Conservation (phyloP, 2,888 invertebrate genomes). For the Megaustenia siamemsis region DNA sequence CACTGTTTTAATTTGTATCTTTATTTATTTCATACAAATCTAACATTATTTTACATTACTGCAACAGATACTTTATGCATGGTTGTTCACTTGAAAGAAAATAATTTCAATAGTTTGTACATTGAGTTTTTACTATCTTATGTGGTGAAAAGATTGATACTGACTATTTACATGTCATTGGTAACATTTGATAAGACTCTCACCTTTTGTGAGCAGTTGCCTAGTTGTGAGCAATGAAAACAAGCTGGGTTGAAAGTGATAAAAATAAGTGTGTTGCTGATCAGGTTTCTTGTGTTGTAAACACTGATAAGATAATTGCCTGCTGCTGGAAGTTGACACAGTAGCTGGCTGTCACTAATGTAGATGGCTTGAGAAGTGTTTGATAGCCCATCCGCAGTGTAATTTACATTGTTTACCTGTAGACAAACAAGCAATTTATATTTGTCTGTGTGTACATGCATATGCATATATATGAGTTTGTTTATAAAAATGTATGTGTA, state of each 20-base stretch:
- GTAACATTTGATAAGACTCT: conserved; percentile 10
- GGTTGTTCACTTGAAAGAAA: too few relatives aligned
- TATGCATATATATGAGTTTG: too few relatives aligned
- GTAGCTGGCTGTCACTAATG: conserved; percentile 61
- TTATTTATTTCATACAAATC: too few relatives aligned
- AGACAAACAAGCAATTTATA: not conserved
- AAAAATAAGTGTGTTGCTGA: conserved; percentile 54
- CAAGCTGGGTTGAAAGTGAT: conserved; percentile 61
- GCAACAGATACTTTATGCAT: too few relatives aligned
- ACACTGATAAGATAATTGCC: conserved; percentile 60
- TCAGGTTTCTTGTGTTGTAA: conserved; percentile 49
- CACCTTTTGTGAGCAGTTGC: conserved; percentile 61
- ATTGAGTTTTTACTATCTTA: too few relatives aligned
- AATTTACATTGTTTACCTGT: conserved; percentile 57
- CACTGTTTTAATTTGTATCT: too few relatives aligned
- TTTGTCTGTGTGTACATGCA: too few relatives aligned
- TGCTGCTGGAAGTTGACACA: conserved; percentile 56
- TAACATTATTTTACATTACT: too few relatives aligned
- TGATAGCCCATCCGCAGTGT: conserved; percentile 20
- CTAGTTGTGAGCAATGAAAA: conserved; percentile 56
- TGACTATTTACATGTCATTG: too few relatives aligned
- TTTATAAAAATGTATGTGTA: too few relatives aligned
- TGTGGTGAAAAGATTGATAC: too few relatives aligned
- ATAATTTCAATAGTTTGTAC: too few relatives aligned
- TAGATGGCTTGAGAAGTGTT: conserved; percentile 40